A percentile compares a stretch with the other conserved stretches of the same genome.
Evolutionary conservation across 2,888 invertebrate genomes (phyloP).

Genomic region (Drosophila engyochracea): DNA sequence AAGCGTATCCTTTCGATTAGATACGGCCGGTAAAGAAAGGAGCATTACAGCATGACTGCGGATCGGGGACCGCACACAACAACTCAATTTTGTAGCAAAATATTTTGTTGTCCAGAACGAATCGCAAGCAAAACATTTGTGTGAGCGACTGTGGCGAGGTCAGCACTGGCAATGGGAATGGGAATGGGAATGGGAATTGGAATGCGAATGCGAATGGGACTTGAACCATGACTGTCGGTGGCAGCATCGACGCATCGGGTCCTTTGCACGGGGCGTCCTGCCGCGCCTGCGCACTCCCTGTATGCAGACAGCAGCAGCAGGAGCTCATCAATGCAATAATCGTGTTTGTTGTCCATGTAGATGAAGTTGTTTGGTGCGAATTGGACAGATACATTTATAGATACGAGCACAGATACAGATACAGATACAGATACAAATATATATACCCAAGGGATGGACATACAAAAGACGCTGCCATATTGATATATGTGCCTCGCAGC

Average conservation of each 20-base stretch:
- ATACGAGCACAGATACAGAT: constrained; percentile 15
- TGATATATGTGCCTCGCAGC: constrained; percentile 59
- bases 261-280: constrained; percentile 64
- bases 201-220: constrained; percentile 6
- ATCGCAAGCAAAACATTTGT: constrained; percentile 73
- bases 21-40: constrained; percentile 68
- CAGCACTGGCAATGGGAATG: constrained; percentile 14
- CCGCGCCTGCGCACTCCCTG: constrained; percentile 76
- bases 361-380: constrained; percentile 73
- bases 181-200: constrained; percentile 4
- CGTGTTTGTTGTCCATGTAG: constrained; percentile 64
- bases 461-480: constrained; percentile 60
- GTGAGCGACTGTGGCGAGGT: constrained; percentile 34
- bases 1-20: constrained; percentile 78
- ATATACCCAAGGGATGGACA: constrained; percentile 51
- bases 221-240: constrained; percentile 25
- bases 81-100: constrained; percentile 81
- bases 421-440: constrained; percentile 10
- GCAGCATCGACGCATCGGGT: constrained; percentile 41
- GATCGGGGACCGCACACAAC: constrained; percentile 64
- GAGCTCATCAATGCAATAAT: constrained; percentile 83
- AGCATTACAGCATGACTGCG: constrained; percentile 68
- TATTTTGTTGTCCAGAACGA: constrained; percentile 83
- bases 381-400: constrained; percentile 34
- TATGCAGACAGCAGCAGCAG: constrained; percentile 82